Evolutionary conservation across 30 jellyfish, hydroid and myxozoan species (phyloP).

Genomic region (Hydra vulgaris): DNA sequence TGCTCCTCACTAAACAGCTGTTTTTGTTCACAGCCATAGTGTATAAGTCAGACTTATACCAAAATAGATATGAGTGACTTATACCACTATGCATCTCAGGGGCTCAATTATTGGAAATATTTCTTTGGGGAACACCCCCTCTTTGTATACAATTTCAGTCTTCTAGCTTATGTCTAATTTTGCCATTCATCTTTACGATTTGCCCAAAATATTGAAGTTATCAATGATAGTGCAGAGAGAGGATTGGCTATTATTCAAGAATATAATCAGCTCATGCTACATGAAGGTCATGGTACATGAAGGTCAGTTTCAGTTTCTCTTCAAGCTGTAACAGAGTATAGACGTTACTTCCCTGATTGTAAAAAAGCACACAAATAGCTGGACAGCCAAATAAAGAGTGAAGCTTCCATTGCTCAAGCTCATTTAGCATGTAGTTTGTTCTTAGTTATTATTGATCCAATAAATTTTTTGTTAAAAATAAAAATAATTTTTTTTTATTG

Average conservation of each 20-base stretch:
- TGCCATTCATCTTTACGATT: neutral
- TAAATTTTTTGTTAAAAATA: neutral
- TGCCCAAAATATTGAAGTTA: neutral
- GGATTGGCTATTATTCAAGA: neutral
- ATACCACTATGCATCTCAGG: no score
- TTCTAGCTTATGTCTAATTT: no score
- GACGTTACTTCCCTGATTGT: neutral
- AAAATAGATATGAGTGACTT: no score
- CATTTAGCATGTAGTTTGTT: neutral
- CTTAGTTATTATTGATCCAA: neutral
- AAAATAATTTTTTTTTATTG: neutral
- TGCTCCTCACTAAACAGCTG: no score
- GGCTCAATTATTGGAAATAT: no score
- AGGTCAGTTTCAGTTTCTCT: neutral
- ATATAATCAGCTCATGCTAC: neutral
- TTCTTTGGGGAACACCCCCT: no score
- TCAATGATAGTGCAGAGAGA: neutral
- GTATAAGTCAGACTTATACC: no score
- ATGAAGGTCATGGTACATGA: no score
- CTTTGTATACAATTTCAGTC: no score
- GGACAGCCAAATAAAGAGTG: neutral
- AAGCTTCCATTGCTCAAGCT: neutral
- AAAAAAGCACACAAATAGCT: neutral
- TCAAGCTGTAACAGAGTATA: neutral
- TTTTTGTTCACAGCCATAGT: no score